phyloP scores from a whole-genome alignment of 2,888 invertebrate species.

The Trileptium ribeirensis region DNA sequence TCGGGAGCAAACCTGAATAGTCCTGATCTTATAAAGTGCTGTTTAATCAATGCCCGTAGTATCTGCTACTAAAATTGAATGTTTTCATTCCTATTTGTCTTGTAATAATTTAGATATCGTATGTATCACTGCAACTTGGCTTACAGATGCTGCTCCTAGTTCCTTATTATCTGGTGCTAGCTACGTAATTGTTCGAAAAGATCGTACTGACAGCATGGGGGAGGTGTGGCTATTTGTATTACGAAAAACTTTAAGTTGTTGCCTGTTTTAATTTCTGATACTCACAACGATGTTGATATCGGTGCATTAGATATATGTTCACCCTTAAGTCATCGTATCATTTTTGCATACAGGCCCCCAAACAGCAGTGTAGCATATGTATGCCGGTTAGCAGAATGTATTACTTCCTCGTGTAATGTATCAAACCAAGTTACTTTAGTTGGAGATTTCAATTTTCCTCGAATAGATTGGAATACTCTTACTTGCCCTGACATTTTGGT shows the following conservation, averaged over 20 bases:
- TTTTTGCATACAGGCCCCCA: neutral
- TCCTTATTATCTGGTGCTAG: neutral
- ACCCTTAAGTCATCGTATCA: neutral
- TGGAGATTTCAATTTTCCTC: conserved; percentile 7
- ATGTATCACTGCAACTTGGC: neutral
- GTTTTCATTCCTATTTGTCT: neutral
- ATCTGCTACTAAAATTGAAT: neutral
- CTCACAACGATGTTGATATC: neutral
- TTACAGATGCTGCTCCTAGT: neutral
- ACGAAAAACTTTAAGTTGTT: too few species aligned
- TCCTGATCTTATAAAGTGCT: too few species aligned
- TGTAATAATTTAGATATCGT: neutral
- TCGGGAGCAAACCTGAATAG: too few species aligned
- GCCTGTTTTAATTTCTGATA: neutral
- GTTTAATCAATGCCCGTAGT: too few species aligned
- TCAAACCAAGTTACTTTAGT: neutral
- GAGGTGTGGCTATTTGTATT: conserved; percentile 3
- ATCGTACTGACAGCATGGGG: neutral
- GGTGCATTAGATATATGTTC: neutral
- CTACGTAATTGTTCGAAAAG: too few species aligned
- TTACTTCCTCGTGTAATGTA: neutral
- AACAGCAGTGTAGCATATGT: neutral
- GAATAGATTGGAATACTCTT: neutral
- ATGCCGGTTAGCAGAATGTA: neutral
- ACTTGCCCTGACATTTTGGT: neutral